Evolutionary conservation across 2,797 vertebrate genomes (phyloP).

Genomic region (Periophthalmus magnuspinnatus): DNA sequence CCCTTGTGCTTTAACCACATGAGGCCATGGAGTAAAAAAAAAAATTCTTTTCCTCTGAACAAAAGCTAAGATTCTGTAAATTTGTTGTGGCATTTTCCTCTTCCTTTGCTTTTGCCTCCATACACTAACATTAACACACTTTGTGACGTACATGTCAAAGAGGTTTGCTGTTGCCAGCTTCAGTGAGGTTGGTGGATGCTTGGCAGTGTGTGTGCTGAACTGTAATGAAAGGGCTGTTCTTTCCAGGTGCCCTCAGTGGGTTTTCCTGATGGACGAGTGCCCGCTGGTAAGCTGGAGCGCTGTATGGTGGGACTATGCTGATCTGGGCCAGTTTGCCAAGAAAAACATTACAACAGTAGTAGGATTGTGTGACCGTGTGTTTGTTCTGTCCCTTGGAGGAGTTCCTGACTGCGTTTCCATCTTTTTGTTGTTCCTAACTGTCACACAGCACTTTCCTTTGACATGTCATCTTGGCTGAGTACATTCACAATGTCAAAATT

Average conservation of each 20-base stretch:
- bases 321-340: conserved; percentile 57
- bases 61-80: not conserved
- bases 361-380: conserved; percentile 66
- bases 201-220: conserved; percentile 56
- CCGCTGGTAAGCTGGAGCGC: conserved; percentile 37
- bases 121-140: conserved; percentile 51
- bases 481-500: conserved; percentile 31
- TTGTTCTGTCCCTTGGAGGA: conserved; percentile 55
- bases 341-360: conserved; percentile 75
- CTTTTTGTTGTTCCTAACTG: conserved; percentile 38
- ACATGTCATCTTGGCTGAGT: conserved; percentile 57
- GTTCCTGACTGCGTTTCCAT: conserved; percentile 49
- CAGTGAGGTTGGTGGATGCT: conserved; percentile 52
- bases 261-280: conserved; percentile 44
- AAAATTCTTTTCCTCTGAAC: not conserved
- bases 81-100: conserved; percentile 11
- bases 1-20: conserved; percentile 23
- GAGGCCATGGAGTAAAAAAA: conserved; percentile 4
- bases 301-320: conserved; percentile 26
- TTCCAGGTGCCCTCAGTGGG: conserved; percentile 50
- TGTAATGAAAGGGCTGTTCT: conserved; percentile 72
- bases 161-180: conserved; percentile 60
- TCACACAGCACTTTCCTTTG: conserved; percentile 37
- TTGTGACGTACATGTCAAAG: conserved; percentile 55
- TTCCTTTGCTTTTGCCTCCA: conserved; percentile 33